A percentile compares a stretch with the other conserved stretches of the same genome.
These are phyloP conservation scores for Apteryx mantelli DNA, from an alignment of 2,113 vertebrate species.

Conservation along the genomic window DNA sequence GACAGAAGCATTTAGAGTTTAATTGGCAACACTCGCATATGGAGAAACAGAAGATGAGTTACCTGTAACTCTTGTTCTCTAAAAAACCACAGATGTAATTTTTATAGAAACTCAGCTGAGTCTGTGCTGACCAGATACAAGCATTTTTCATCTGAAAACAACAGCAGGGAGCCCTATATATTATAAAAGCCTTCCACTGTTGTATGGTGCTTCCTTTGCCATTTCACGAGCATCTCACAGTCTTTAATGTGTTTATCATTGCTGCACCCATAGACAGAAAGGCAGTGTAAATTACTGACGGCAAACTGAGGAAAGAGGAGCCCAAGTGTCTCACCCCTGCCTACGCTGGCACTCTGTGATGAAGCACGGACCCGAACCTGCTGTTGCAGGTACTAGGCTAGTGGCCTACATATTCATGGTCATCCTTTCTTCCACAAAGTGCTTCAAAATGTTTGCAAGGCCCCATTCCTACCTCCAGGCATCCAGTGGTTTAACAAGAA, in stretches of 20 bases:
- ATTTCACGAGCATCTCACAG: background rate
- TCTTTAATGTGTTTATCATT: accelerated
- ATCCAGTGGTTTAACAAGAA: background rate
- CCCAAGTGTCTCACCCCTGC: background rate
- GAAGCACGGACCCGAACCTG: background rate
- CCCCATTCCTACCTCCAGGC: background rate
- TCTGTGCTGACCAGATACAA: background rate
- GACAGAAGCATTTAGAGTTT: slow-evolving; percentile 16
- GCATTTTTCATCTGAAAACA: background rate
- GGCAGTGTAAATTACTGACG: background rate
- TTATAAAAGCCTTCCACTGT: background rate
- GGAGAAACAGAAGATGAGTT: background rate
- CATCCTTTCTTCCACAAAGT: background rate
- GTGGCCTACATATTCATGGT: background rate
- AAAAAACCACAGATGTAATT: background rate
- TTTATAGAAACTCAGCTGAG: background rate
- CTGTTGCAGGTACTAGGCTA: background rate
- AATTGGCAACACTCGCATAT: background rate
- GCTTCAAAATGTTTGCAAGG: background rate
- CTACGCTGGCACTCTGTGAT: accelerated
- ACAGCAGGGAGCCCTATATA: accelerated
- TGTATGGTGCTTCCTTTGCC: background rate
- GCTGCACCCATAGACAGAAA: background rate
- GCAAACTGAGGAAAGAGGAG: background rate
- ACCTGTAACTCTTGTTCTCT: background rate